A percentile compares a stretch with the other conserved stretches of the same genome.
These are phyloP conservation scores for Drosophila erecta DNA, from an alignment of 1,140 invertebrate species.

Conservation along the genomic window DNA sequence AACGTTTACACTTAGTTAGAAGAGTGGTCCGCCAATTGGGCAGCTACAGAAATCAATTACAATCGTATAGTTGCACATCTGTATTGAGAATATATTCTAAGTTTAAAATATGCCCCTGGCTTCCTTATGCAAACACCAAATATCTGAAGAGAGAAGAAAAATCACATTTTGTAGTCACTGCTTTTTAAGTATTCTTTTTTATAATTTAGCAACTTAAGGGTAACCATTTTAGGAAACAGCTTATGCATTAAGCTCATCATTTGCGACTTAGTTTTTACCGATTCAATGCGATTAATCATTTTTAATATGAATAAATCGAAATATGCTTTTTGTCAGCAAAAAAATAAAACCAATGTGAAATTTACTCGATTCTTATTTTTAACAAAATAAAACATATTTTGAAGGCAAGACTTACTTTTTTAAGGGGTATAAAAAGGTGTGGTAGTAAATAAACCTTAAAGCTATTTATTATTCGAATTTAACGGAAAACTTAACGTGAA, in stretches of 20 bases:
- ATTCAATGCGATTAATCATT: slow-evolving; percentile 60
- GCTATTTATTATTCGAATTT: not conserved
- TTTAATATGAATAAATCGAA: slow-evolving; percentile 56
- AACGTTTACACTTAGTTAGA: slow-evolving; percentile 19
- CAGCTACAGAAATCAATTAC: slow-evolving; percentile 17
- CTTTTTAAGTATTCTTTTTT: slow-evolving; percentile 71
- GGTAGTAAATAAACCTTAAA: too few relatives aligned
- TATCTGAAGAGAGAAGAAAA: slow-evolving; percentile 53
- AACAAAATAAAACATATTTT: not conserved
- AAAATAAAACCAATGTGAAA: slow-evolving; percentile 14
- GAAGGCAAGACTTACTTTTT: too few relatives aligned
- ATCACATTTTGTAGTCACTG: slow-evolving; percentile 68
- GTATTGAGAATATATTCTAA: slow-evolving; percentile 19
- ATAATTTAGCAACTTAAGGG: slow-evolving; percentile 41
- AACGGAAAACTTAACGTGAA: not conserved
- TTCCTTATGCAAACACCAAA: slow-evolving; percentile 75
- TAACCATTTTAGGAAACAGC: slow-evolving; percentile 28
- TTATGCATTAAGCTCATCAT: slow-evolving; percentile 37
- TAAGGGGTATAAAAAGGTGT: too few relatives aligned
- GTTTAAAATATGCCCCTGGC: slow-evolving; percentile 46
- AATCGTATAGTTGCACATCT: slow-evolving; percentile 20
- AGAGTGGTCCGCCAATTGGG: not conserved
- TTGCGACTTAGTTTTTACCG: slow-evolving; percentile 48
- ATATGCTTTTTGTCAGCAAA: slow-evolving; percentile 43
- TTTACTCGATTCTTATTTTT: not conserved